Base-by-base conservation (phyloP, 2,797 vertebrate genomes). In the Scarus forsteni region DNA sequence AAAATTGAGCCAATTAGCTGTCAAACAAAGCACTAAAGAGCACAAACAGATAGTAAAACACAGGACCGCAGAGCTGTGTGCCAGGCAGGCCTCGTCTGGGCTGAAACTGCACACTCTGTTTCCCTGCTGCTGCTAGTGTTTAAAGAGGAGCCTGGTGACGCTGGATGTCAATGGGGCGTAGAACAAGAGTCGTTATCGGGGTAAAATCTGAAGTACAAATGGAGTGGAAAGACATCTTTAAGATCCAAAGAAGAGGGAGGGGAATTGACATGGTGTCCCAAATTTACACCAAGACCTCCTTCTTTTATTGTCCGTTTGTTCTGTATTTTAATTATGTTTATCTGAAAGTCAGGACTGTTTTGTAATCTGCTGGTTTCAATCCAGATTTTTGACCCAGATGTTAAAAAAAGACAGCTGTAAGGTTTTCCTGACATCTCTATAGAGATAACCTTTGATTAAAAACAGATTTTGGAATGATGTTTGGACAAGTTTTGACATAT, bases 111-210 rank as follows among this genome's bases (percentile, higher is more conserved):
- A 43, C 67, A 40, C 72, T 66, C 49, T 45, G 69, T 65, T 53
- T 61, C 44, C 59, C 55, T 66, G 68, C 65, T 66, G 68, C 65
- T 51, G 43, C 50, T 50, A 14, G 38, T 61, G 57, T 72, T 71
- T 81, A 80, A 60, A 70, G 74, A 74, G 63, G 69, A 62, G 66
- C 83, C 65, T 59, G 9, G 77, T 53, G 70, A 80, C 44, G 60
- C 77, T 66, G 19, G 66, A 63, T 38, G 71, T 71, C 77, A 84
- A 73, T 68, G 79, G 27, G 4, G 72, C 70, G 12, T 87, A 73
- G 73, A 87, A 85, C 74, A 55, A 81, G 79, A 65, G 15, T 63
- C 62, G 79, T 54, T 83, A 85, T 87, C 81, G 1, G 69, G 59
- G 65, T 78, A 59, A 43, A 79, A 80, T 85, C 83, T 83, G 50